These are phyloP conservation scores for Sphenodon punctatus DNA, from an alignment of 2,797 vertebrate species.

Conservation along the genomic window DNA sequence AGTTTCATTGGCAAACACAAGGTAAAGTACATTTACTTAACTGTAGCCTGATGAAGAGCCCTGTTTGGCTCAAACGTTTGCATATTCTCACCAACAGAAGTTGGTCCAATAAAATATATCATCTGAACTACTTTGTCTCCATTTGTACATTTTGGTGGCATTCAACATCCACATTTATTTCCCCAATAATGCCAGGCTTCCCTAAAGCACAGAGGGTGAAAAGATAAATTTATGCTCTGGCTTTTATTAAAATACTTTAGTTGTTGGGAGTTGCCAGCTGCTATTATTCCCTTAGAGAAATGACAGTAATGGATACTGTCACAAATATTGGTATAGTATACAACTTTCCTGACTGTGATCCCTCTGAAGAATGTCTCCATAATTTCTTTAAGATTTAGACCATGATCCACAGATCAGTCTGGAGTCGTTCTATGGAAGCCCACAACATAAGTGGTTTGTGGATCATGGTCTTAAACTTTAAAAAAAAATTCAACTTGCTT, in stretches of 20 bases:
- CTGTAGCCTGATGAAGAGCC: too few relatives aligned
- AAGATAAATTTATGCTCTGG: neutral
- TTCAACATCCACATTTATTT: neutral
- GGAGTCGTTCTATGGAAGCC: too few relatives aligned
- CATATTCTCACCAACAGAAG: too few relatives aligned
- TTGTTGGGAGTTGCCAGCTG: constrained; percentile 47
- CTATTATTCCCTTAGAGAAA: constrained; percentile 26
- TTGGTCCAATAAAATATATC: too few relatives aligned
- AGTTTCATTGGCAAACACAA: constrained; percentile 96
- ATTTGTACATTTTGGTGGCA: neutral
- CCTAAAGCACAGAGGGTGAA: neutral
- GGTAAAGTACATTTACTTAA: constrained; percentile 85
- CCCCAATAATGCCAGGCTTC: neutral
- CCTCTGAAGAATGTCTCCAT: neutral
- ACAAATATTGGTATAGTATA: neutral
- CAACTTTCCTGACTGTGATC: neutral
- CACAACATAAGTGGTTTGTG: too few relatives aligned
- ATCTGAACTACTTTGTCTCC: too few relatives aligned
- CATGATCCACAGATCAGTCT: too few relatives aligned
- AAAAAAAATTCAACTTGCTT: neutral
- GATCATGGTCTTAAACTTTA: too few relatives aligned
- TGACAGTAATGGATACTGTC: constrained; percentile 7
- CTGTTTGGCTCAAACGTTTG: too few relatives aligned
- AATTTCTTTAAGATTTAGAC: too few relatives aligned
- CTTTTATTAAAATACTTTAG: neutral